A percentile compares a stretch with the other conserved stretches of the same genome.
Conservation (phyloP, 2,797 vertebrate genomes). For the Bovichtus diacanthus region DNA sequence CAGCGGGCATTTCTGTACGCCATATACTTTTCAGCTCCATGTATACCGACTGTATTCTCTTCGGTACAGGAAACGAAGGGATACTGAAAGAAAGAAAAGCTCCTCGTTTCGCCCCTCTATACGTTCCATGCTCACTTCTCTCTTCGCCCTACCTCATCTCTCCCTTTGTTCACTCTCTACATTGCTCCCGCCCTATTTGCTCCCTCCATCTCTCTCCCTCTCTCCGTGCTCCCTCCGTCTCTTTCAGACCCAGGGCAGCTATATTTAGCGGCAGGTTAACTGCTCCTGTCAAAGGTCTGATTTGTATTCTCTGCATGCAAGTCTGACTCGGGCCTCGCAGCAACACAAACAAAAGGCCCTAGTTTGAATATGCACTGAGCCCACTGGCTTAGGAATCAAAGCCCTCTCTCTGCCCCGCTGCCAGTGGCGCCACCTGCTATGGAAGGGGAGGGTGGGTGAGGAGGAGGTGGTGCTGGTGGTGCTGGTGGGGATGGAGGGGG, state of each 20-base stretch:
- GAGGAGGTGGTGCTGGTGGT: neutral
- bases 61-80: constrained; percentile 21
- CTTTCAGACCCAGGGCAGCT: constrained; percentile 79
- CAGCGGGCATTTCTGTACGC: constrained; percentile 45
- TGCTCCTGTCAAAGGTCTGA: constrained; percentile 87
- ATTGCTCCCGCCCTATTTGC: constrained; percentile 54
- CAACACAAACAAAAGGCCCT: constrained; percentile 85
- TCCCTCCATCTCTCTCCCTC: constrained; percentile 57
- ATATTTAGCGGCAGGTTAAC: constrained; percentile 87
- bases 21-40: constrained; percentile 20
- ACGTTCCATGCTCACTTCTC: constrained; percentile 24
- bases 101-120: constrained; percentile 27
- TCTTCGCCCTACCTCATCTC: constrained; percentile 37
- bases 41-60: constrained; percentile 18
- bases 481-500: neutral
- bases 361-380: constrained; percentile 84
- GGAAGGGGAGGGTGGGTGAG: constrained; percentile 49
- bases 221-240: constrained; percentile 65
- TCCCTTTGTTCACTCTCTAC: constrained; percentile 58
- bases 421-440: constrained; percentile 84
- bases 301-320: constrained; percentile 86
- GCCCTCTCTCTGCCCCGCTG: constrained; percentile 76
- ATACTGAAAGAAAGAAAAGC: constrained; percentile 14
- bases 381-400: constrained; percentile 82
- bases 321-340: constrained; percentile 79